phyloP scores from a whole-genome alignment of 2,888 invertebrate genomes.

The Drosophila nr. medialis region DNA sequence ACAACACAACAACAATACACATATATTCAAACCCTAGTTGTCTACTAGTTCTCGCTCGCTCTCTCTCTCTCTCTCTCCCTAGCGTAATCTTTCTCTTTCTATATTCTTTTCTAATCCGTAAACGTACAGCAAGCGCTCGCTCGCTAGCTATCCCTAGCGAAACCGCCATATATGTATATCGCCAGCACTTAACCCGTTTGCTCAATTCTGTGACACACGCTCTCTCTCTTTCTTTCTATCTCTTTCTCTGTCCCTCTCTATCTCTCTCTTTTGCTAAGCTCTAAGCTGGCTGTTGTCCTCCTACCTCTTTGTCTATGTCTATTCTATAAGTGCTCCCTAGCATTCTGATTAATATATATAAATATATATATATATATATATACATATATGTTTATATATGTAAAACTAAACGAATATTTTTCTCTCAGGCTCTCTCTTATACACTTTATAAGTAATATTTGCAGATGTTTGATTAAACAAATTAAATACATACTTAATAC shows the following conservation, averaged over 20 bases:
- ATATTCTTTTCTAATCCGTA: slow-evolving; percentile 10
- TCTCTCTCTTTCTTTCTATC: slow-evolving; percentile 7
- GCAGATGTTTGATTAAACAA: slow-evolving; percentile 49
- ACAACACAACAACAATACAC: slow-evolving; percentile 38
- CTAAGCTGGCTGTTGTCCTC: slow-evolving; percentile 13
- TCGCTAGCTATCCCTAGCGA: slow-evolving; percentile 19
- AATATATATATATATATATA: slow-evolving; percentile 29
- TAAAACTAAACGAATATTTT: slow-evolving; percentile 23
- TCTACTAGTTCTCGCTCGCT: slow-evolving; percentile 43
- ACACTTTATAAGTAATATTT: slow-evolving; percentile 56
- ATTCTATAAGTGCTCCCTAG: slow-evolving; percentile 19
- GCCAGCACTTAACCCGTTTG: slow-evolving; percentile 24
- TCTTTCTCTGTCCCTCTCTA: background rate
- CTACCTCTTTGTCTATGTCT: background rate
- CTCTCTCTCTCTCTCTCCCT: slow-evolving; percentile 13
- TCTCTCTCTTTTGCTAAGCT: slow-evolving; percentile 2
- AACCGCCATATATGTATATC: slow-evolving; percentile 13
- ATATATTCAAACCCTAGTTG: slow-evolving; percentile 48
- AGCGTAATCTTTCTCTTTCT: slow-evolving; percentile 20
- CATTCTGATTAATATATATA: slow-evolving; percentile 30
- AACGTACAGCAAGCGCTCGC: slow-evolving; percentile 17
- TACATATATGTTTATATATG: slow-evolving; percentile 22
- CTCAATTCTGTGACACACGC: slow-evolving; percentile 12
- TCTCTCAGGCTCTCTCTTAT: slow-evolving; percentile 36
- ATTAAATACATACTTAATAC: slow-evolving; percentile 53